A percentile compares a stretch with the other conserved stretches of the same genome.
phyloP scores from a whole-genome alignment of 2,888 invertebrate genomes.

The Stratiomys singularior region DNA sequence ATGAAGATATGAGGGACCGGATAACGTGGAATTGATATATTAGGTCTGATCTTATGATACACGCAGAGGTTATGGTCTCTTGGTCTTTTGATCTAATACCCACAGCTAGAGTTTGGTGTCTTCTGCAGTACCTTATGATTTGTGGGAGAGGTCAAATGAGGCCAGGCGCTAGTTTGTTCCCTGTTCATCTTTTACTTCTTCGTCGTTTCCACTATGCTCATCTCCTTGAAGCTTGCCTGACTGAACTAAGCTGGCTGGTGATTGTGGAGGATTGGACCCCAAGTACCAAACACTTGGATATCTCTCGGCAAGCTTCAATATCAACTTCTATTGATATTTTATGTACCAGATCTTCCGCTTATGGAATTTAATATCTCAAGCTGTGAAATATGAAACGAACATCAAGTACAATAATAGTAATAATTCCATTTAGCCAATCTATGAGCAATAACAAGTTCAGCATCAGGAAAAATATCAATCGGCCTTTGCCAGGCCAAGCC shows the following conservation, averaged over 20 bases:
- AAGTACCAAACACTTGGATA: neutral
- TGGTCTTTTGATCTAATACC: conserved; percentile 50
- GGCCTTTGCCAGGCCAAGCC: neutral
- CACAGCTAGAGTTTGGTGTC: conserved; percentile 48
- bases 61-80: conserved; percentile 51
- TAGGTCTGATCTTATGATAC: conserved; percentile 52
- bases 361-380: conserved; percentile 52
- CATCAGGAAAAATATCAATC: conserved; percentile 38
- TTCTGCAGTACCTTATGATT: conserved; percentile 49
- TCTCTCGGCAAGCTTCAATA: neutral
- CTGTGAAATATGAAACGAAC: conserved; percentile 52
- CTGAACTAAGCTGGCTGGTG: neutral
- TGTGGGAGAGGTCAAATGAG: conserved; percentile 53
- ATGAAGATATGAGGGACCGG: conserved; percentile 50
- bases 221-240: neutral
- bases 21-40: conserved; percentile 52
- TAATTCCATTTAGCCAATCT: conserved; percentile 45
- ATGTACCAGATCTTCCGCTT: conserved; percentile 42
- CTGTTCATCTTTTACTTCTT: conserved; percentile 32
- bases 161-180: conserved; percentile 44
- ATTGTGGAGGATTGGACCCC: neutral
- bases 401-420: conserved; percentile 40
- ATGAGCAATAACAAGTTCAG: conserved; percentile 45
- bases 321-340: conserved; percentile 22
- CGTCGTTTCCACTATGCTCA: neutral